Evolutionary conservation across 2,113 vertebrate genomes (phyloP), one percentile per base, ranked within the genome.

Genomic region (Nematolebias whitei): DNA sequence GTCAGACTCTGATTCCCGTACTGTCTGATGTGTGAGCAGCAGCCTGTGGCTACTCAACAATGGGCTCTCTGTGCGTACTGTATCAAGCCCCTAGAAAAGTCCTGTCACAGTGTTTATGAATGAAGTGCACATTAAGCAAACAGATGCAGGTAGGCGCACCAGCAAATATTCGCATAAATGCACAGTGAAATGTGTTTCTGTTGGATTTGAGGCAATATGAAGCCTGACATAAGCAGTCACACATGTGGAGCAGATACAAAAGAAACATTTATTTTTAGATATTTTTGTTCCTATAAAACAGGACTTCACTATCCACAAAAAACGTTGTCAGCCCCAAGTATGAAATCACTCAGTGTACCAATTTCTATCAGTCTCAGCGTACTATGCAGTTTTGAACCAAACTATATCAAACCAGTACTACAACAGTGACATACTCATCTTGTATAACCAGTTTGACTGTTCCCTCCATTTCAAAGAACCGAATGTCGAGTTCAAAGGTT

Each of bases 1-100:
- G 86, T 88, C 86, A 89, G 85, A 79, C 74, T 86, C 58, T 4
- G 68, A 88, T 82, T 80, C 77, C 69, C 76, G 79, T 83, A 82
- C 15, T 68, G 76, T 81, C 69, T 86, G 83, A 89, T 85, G 74
- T 80, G 65, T 48, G 67, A 82, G 67, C 71, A 44, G 64, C 44
- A 71, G 81, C 87, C 78, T 82, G 78, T 48, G 86, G 87, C 79
- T 64, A 74, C 73, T 51, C 35, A 35, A 68, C 77, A 66, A 74
- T 67, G 65, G 47, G 68, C 63, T 38, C 38, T 54, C 49, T 70
- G 55, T 72, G 74, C n/a, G n/a, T 72, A 85, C 72, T 81, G 72
- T 88, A 84, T 38, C 43, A 78, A 79, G 82, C 82, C 70, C 75
- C 67, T 73, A 73, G 75, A 84, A 83, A 85, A 76, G 68, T 56